Base-by-base conservation (phyloP, 2,113 vertebrate genomes). In the Hypocryptadius cinnamomeus region DNA sequence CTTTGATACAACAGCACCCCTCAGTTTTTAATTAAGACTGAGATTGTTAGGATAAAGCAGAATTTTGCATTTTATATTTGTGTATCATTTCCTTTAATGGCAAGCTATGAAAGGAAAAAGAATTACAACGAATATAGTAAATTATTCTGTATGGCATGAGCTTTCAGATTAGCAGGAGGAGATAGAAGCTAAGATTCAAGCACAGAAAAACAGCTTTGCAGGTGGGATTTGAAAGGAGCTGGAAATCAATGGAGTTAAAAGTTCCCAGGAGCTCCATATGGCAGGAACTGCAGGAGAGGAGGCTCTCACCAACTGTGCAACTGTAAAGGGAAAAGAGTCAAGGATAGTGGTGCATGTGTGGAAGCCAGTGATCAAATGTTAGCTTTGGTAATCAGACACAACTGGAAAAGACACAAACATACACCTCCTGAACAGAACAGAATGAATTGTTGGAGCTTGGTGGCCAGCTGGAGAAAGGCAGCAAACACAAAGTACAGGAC, bases 201-300 rank as follows among this genome's bases (percentile, higher is more conserved):
- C 68, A 60, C 63, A 85, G 64, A 56, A 90, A 94, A 94, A 64
- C 93, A 91, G 71, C 80, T 85, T 94, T 96, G 79, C 91, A 96
- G 95, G 91, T 94, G 94, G 89, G 89, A 90, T 95, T 89, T 96
- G 94, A 96, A 96, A 96, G 87, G 89, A 94, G 78, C 47, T 96
- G 89, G 91, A 92, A 94, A 95, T 94, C 87, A 91, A 51, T 88
- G 82, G 79, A 93, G 93, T 94, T 95, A 73, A 91, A 94, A 96
- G 93, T 92, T 94, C 85, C 82, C 47, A 22, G 92, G 93, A 94
- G 82, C 95, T 96, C 94, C 96, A 91, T 94, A 94, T 94, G 95
- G 94, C 93, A 94, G 89, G 89, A 94, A 3, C 90, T 90, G 90
- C 15, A 0, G 94, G 91, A 94, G 81, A 77, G 77, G 66, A 89